These are phyloP conservation scores for Cephonodes hylas DNA, from an alignment of 2,888 invertebrate genomes.

Conservation along the genomic window DNA sequence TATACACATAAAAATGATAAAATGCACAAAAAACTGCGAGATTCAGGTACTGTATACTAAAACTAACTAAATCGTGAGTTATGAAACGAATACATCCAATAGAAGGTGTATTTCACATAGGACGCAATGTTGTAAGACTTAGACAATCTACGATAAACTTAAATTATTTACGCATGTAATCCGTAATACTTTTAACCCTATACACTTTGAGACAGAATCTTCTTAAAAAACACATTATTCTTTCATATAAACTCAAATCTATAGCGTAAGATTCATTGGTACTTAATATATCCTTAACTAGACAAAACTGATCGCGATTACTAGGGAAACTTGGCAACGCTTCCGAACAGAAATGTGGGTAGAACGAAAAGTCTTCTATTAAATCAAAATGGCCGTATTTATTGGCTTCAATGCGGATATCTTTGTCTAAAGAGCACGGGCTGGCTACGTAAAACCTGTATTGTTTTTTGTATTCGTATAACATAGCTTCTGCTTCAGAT, in stretches of 20 bases:
- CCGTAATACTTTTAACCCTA: constrained; percentile 44
- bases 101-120: too few relatives aligned
- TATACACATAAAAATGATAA: too few relatives aligned
- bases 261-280: constrained; percentile 48
- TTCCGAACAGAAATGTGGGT: constrained; percentile 89
- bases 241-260: constrained; percentile 62
- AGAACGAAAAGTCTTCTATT: constrained; percentile 81
- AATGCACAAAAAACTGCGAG: too few relatives aligned
- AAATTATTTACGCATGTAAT: not conserved
- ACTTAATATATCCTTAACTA: constrained; percentile 33
- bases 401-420: constrained; percentile 71
- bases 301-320: constrained; percentile 55
- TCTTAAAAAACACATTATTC: constrained; percentile 68
- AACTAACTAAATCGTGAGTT: too few relatives aligned
- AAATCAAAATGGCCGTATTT: constrained; percentile 71
- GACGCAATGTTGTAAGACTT: not conserved
- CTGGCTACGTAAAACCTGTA: constrained; percentile 86
- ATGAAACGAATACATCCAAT: too few relatives aligned
- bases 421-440: constrained; percentile 84
- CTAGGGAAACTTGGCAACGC: constrained; percentile 83
- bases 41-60: too few relatives aligned
- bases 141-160: not conserved
- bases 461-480: constrained; percentile 73
- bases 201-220: constrained; percentile 71
- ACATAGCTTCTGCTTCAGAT: constrained; percentile 80